Evolutionary conservation across 2,113 vertebrate species (phyloP).

Genomic region (Megaceryle maxima): DNA sequence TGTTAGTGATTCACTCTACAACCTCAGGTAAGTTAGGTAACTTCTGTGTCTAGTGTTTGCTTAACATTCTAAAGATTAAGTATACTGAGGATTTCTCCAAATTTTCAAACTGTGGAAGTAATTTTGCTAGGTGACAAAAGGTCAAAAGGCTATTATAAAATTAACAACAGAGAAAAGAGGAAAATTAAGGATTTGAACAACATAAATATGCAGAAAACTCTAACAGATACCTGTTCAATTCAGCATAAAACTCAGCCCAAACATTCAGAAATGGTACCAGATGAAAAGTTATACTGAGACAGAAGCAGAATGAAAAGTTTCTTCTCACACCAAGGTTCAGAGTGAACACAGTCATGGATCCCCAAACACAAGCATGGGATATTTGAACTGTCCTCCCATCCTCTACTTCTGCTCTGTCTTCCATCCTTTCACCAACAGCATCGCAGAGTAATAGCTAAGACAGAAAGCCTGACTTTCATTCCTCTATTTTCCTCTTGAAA

Average conservation of each 20-base stretch:
- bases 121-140: neutral
- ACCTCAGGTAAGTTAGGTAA: neutral
- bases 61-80: neutral
- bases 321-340: neutral
- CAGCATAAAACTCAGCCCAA: neutral
- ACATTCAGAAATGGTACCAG: neutral
- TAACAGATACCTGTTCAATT: neutral
- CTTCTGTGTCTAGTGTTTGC: neutral
- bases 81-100: neutral
- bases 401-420: neutral
- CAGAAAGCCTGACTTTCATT: neutral
- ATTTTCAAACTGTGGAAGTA: neutral
- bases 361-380: rapidly evolving
- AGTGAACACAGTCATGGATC: neutral
- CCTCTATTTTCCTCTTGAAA: neutral
- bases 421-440: neutral
- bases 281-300: neutral
- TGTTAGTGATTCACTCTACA: neutral
- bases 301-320: neutral
- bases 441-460: neutral
- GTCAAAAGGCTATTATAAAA: neutral
- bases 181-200: neutral
- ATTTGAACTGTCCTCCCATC: neutral
- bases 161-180: neutral
- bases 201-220: neutral